A percentile compares a stretch with the other conserved stretches of the same genome.
phyloP scores from a whole-genome alignment of 2,888 invertebrate genomes.

The Athetis lepigone region DNA sequence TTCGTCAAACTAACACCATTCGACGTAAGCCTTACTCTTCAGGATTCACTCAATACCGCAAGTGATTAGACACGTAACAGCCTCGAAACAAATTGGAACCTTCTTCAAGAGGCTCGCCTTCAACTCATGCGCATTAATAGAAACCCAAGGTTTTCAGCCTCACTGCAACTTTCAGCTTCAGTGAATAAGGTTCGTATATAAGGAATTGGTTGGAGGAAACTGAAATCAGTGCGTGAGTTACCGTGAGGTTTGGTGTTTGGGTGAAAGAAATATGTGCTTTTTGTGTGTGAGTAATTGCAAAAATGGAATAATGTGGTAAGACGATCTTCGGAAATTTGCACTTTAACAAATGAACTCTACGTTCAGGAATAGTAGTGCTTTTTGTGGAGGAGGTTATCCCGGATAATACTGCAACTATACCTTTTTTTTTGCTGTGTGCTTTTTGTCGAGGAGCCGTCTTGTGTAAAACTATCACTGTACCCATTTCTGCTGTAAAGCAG shows the following conservation, averaged over 20 bases:
- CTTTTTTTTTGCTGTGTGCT: too few species aligned
- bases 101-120: conserved; percentile 23
- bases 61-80: conserved; percentile 31
- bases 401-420: too few species aligned
- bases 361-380: not conserved
- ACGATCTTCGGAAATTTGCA: too few species aligned
- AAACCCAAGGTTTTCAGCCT: conserved; percentile 70
- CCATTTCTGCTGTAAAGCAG: too few species aligned
- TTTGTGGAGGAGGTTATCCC: not conserved
- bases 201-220: conserved; percentile 58
- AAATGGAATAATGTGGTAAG: not conserved
- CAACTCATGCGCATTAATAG: conserved; percentile 74
- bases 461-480: too few species aligned
- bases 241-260: conserved; percentile 58
- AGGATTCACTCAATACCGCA: conserved; percentile 1
- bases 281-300: conserved; percentile 2
- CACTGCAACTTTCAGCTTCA: conserved; percentile 77
- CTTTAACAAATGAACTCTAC: too few species aligned
- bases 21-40: too few species aligned
- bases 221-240: conserved; percentile 68
- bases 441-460: too few species aligned
- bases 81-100: conserved; percentile 34
- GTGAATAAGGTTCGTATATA: conserved; percentile 73
- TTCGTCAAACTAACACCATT: too few species aligned
- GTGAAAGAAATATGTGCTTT: not conserved